phyloP scores from a whole-genome alignment of 2,888 invertebrate species.

The Stenodema calcarata region DNA sequence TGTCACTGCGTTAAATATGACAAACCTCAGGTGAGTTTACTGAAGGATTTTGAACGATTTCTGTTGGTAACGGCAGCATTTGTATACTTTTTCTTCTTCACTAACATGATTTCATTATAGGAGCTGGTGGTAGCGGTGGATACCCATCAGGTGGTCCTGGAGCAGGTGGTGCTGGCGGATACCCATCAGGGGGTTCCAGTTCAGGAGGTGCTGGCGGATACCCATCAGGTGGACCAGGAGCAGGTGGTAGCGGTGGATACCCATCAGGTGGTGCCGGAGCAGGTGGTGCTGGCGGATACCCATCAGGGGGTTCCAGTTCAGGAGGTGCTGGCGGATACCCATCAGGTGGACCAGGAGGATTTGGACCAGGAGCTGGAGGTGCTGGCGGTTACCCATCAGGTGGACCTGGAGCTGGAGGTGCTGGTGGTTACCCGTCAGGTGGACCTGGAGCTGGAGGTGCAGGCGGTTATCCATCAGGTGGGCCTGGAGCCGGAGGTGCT shows the following conservation, averaged over 20 bases:
- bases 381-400: constrained; percentile 28
- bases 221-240: neutral
- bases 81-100: too few species aligned
- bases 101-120: neutral
- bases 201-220: neutral
- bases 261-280: constrained; percentile 16
- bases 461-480: constrained; percentile 32
- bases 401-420: constrained; percentile 18
- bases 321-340: constrained; percentile 40
- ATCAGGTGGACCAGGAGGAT: constrained; percentile 37
- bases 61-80: too few species aligned
- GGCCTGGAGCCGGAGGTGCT: constrained; percentile 18
- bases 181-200: neutral
- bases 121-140: neutral
- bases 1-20: too few species aligned
- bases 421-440: constrained; percentile 28
- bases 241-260: constrained; percentile 3
- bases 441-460: constrained; percentile 27
- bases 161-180: neutral
- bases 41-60: too few species aligned
- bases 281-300: constrained; percentile 27
- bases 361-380: constrained; percentile 25
- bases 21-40: too few species aligned
- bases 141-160: constrained; percentile 17
- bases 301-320: constrained; percentile 6